Evolutionary conservation across 2,888 invertebrate species (phyloP).

Genomic region (Macrosiphum euphorbiae): DNA sequence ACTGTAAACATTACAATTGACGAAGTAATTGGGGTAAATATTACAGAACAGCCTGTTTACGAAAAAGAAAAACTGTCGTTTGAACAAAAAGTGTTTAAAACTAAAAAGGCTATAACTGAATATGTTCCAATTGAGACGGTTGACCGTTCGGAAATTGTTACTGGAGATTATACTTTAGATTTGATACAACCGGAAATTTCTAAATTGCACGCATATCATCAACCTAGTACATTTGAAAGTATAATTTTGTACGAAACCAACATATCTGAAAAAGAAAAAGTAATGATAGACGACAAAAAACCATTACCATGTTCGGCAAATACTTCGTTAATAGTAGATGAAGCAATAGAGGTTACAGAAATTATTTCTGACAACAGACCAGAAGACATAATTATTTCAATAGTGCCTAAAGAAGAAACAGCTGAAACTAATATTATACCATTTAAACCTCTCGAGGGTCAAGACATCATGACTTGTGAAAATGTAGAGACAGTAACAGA

Average conservation of each 20-base stretch:
- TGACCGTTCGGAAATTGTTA: constrained; percentile 33
- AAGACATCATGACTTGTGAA: constrained; percentile 71
- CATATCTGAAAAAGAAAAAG: constrained; percentile 75
- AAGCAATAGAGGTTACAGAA: constrained; percentile 61
- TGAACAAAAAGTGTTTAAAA: constrained; percentile 67
- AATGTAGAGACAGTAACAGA: constrained; percentile 61
- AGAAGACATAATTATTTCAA: constrained; percentile 67
- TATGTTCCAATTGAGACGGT: constrained; percentile 34
- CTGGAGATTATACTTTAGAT: constrained; percentile 46
- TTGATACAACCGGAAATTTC: constrained; percentile 66
- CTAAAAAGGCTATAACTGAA: constrained; percentile 43
- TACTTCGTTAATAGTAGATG: constrained; percentile 23
- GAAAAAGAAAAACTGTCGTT: constrained; percentile 73
- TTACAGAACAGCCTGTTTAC: constrained; percentile 72
- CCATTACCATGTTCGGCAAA: constrained; percentile 9
- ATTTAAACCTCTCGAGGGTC: constrained; percentile 72
- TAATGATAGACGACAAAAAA: not conserved
- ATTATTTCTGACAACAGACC: constrained; percentile 69
- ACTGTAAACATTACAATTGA: constrained; percentile 72
- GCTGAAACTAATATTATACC: constrained; percentile 66
- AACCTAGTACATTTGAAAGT: constrained; percentile 74
- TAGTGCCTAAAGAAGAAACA: constrained; percentile 66
- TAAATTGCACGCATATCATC: constrained; percentile 72
- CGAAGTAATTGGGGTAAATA: constrained; percentile 75
- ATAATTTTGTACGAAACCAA: constrained; percentile 74